phyloP scores from a whole-genome alignment of 2,797 vertebrate species.

The Enoplosus armatus region DNA sequence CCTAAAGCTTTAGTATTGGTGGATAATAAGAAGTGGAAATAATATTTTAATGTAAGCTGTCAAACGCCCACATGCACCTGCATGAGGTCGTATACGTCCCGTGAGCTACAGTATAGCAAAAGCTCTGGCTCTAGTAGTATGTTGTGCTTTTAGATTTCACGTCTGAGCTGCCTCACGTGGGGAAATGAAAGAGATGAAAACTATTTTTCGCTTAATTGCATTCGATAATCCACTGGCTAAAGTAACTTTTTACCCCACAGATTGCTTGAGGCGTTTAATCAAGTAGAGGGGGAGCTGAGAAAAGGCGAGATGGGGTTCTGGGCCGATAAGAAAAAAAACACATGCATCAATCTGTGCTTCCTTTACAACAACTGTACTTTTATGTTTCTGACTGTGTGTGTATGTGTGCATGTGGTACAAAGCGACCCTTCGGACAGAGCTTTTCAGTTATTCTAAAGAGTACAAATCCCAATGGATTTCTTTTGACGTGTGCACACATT shows the following conservation, averaged over 20 bases:
- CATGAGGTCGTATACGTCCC: background rate
- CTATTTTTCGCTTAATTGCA: conserved; percentile 57
- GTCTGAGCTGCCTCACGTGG: conserved; percentile 7
- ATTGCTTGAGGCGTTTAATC: conserved; percentile 53
- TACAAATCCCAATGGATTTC: background rate
- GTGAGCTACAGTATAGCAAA: background rate
- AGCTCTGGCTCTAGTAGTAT: background rate
- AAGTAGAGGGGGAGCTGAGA: conserved; percentile 9
- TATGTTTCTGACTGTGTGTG: background rate
- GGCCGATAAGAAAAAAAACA: background rate
- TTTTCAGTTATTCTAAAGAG: background rate
- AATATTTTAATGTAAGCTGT: conserved; percentile 28
- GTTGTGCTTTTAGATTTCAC: conserved; percentile 27
- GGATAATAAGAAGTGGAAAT: conserved; percentile 38
- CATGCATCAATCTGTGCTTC: conserved; percentile 4
- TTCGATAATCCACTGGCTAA: conserved; percentile 34
- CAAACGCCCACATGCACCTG: conserved; percentile 24
- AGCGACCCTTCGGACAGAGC: conserved; percentile 3
- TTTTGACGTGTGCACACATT: background rate
- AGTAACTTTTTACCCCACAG: conserved; percentile 46
- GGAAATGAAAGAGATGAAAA: conserved; percentile 36
- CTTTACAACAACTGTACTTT: conserved; percentile 20
- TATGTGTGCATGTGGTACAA: background rate
- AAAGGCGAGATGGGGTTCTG: background rate
- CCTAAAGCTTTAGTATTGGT: conserved; percentile 23